These are phyloP conservation scores for Syngnathoides biaculeatus DNA, from an alignment of 2,113 vertebrate genomes.

Conservation along the genomic window DNA sequence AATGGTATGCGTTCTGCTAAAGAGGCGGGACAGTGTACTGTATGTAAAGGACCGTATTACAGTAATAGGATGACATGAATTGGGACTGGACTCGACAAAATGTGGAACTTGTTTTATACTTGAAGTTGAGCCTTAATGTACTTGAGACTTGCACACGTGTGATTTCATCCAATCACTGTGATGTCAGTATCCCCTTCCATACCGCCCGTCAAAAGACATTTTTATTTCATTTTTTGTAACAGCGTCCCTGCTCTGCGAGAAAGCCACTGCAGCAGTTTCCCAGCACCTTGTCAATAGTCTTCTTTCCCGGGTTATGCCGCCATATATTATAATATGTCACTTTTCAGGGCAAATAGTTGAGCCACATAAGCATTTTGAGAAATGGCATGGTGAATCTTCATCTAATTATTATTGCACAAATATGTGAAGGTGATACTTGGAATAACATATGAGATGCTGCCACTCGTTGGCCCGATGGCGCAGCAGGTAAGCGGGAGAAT, in stretches of 20 bases:
- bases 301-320: background rate
- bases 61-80: too few species aligned
- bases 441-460: constrained; percentile 38
- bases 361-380: constrained; percentile 39
- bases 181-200: too few species aligned
- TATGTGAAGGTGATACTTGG: constrained; percentile 35
- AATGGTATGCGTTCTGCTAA: too few species aligned
- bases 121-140: too few species aligned
- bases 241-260: background rate
- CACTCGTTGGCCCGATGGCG: constrained; percentile 26
- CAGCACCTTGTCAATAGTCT: background rate
- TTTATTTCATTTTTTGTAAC: background rate
- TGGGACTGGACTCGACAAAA: too few species aligned
- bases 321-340: background rate
- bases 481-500: constrained; percentile 66
- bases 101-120: too few species aligned
- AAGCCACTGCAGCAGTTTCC: background rate
- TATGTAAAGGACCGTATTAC: too few species aligned
- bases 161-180: background rate
- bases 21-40: too few species aligned
- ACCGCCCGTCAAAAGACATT: background rate
- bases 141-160: too few species aligned
- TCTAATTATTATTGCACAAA: constrained; percentile 54
- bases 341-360: background rate
- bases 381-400: constrained; percentile 33